Percentiles rank a stretch among this genome's conserved stretches.
These are phyloP conservation scores for Galaxea fascicularis DNA, from an alignment of 92 coral and sea anemone species.

Conservation along the genomic window DNA sequence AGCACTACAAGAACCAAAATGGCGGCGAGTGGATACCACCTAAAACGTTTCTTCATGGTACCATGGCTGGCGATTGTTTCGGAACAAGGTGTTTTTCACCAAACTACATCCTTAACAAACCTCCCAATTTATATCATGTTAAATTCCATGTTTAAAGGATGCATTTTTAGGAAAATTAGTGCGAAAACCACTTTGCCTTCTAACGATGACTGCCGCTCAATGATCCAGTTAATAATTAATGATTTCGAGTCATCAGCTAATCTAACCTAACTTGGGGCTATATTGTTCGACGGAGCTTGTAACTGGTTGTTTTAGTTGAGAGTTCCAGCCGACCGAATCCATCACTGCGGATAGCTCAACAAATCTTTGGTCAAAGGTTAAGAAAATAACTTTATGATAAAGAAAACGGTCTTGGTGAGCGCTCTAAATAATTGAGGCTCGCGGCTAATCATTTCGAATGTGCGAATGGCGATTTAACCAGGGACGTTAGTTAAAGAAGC, in stretches of 20 bases:
- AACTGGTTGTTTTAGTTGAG: slow-evolving; percentile 44
- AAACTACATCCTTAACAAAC: slow-evolving; percentile 16
- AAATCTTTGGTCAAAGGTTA: not conserved
- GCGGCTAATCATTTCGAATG: not conserved
- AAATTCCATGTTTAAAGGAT: not conserved
- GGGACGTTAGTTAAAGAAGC: not conserved
- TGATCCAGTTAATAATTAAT: slow-evolving; percentile 31
- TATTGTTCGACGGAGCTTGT: slow-evolving; percentile 46
- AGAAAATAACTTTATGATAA: not conserved
- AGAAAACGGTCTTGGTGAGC: not conserved
- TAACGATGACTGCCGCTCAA: slow-evolving; percentile 26
- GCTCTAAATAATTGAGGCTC: not conserved
- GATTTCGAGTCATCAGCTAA: slow-evolving; percentile 24
- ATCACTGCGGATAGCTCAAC: not conserved
- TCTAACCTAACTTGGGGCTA: slow-evolving; percentile 50
- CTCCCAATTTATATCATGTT: not conserved
- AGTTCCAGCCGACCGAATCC: slow-evolving; percentile 11
- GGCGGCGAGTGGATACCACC: slow-evolving; percentile 37
- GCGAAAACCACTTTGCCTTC: not conserved
- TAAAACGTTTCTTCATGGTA: slow-evolving; percentile 71
- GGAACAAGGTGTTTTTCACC: slow-evolving; percentile 53
- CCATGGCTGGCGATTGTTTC: slow-evolving; percentile 74
- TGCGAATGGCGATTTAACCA: not conserved
- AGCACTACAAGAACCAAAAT: slow-evolving; percentile 23
- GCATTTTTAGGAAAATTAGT: slow-evolving; percentile 22